Conservation (phyloP, 2,113 vertebrate genomes). For the Steatornis caripensis region DNA sequence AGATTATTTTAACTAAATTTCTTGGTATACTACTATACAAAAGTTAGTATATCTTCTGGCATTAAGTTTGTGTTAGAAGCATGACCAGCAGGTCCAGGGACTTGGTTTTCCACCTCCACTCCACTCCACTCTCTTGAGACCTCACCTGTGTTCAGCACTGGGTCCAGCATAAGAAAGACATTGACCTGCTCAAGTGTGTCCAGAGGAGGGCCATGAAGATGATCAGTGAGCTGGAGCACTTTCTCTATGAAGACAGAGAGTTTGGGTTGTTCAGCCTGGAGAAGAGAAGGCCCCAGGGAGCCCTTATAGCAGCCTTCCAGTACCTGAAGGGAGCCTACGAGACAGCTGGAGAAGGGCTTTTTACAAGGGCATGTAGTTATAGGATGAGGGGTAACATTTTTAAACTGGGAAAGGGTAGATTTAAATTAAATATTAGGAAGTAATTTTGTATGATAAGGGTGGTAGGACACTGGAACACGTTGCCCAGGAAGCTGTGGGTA, state of each 20-base stretch:
- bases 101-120: not conserved
- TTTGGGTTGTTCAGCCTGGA: not conserved
- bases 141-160: not conserved
- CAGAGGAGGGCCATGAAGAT: not conserved
- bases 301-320: not conserved
- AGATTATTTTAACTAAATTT: not conserved
- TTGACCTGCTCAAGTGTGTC: rapidly evolving
- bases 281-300: not conserved
- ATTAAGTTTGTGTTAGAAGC: not conserved
- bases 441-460: not conserved
- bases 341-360: not conserved
- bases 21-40: not conserved
- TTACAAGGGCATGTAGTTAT: not conserved
- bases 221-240: not conserved
- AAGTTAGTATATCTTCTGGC: not conserved
- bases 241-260: not conserved
- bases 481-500: not conserved
- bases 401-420: not conserved
- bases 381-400: rapidly evolving
- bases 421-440: not conserved
- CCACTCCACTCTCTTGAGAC: not conserved
- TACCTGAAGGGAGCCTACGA: not conserved
- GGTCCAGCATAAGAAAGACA: not conserved
- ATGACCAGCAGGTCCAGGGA: not conserved
- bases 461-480: too few species aligned